A percentile compares a stretch with the other conserved stretches of the same genome.
Evolutionary conservation across 2,113 vertebrate species (phyloP).

Genomic region (Zonotrichia leucophrys): DNA sequence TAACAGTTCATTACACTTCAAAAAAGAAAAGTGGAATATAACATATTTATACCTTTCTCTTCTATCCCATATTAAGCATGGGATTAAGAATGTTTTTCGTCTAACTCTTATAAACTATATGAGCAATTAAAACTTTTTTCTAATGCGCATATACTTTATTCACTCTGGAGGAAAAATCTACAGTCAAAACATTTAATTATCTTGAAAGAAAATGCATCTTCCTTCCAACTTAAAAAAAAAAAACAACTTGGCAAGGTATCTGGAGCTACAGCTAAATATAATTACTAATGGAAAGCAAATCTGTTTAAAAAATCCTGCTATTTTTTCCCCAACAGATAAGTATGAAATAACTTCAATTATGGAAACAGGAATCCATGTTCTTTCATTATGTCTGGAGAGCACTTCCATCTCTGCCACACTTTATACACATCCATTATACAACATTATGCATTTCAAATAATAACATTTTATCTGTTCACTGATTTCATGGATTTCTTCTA

Average conservation of each 20-base stretch:
- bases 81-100: background rate
- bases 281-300: slow-evolving; percentile 41
- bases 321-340: background rate
- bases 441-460: background rate
- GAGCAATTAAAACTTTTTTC: slow-evolving; percentile 14
- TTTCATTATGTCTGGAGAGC: background rate
- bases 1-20: background rate
- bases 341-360: slow-evolving; percentile 18
- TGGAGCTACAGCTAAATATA: slow-evolving; percentile 17
- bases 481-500: background rate
- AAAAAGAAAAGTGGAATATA: background rate
- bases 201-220: slow-evolving; percentile 10
- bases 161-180: background rate
- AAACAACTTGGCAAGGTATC: background rate
- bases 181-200: slow-evolving; percentile 41
- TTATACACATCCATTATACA: background rate
- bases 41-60: background rate
- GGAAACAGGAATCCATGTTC: background rate
- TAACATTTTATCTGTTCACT: background rate
- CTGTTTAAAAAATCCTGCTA: background rate
- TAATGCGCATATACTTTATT: background rate
- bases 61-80: background rate
- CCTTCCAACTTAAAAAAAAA: background rate
- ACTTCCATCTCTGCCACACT: background rate
- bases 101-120: background rate